Evolutionary conservation across 64 coral and sea anemone species (phyloP).

Genomic region (Montipora cactus): DNA sequence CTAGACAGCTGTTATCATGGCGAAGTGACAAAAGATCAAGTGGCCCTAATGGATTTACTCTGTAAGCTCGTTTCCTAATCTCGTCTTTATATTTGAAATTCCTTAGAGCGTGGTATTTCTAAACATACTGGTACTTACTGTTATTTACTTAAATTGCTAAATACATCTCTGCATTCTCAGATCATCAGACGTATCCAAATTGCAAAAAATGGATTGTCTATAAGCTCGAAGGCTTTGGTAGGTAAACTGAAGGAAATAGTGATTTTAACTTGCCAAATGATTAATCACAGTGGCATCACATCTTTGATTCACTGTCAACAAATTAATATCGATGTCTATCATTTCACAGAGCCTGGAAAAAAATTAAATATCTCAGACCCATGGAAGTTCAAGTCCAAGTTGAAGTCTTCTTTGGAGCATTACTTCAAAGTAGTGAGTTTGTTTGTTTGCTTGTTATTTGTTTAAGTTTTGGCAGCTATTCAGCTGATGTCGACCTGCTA

Average conservation of each 20-base stretch:
- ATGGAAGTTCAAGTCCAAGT: conserved; percentile 49
- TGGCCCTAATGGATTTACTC: conserved; percentile 45
- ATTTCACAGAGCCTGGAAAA: conserved; percentile 29
- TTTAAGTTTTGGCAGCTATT: too few relatives aligned
- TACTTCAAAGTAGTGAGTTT: conserved; percentile 77
- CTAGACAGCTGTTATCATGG: conserved; percentile 51
- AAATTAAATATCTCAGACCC: conserved; percentile 53
- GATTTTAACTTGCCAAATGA: too few relatives aligned
- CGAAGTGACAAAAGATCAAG: conserved; percentile 26
- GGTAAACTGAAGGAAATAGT: neutral
- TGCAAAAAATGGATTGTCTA: conserved; percentile 81
- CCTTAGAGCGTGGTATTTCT: neutral
- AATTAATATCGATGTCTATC: too few relatives aligned
- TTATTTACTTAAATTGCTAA: too few relatives aligned
- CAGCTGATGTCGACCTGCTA: too few relatives aligned
- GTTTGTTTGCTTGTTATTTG: too few relatives aligned
- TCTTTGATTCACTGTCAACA: too few relatives aligned
- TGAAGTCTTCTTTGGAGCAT: conserved; percentile 51
- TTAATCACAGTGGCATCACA: too few relatives aligned
- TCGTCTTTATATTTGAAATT: neutral
- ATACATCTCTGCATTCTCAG: conserved; percentile 28
- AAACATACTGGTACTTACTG: too few relatives aligned
- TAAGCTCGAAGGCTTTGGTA: conserved; percentile 74
- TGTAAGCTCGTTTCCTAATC: conserved; percentile 34
- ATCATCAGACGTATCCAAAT: conserved; percentile 76